Evolutionary conservation across 2,888 invertebrate species (phyloP).

Genomic region (Exocentrus adspersus): DNA sequence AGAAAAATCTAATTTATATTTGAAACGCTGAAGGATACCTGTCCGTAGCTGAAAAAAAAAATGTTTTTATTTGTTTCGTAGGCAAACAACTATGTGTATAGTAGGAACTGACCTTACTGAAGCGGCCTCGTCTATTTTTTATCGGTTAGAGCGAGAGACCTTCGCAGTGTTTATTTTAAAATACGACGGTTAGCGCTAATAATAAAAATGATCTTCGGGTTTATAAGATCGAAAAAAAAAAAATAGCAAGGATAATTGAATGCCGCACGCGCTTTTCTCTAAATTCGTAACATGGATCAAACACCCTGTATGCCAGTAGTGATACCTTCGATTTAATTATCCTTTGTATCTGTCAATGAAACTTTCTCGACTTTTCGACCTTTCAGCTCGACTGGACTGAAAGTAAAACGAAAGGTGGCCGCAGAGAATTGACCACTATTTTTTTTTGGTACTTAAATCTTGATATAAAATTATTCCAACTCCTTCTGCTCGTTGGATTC

Average conservation of each 20-base stretch:
- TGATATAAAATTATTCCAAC: too few relatives aligned
- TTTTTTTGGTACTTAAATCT: too few relatives aligned
- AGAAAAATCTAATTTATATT: background rate
- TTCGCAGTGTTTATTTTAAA: slow-evolving; percentile 32
- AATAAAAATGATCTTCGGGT: slow-evolving; percentile 11
- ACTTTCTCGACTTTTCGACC: too few relatives aligned
- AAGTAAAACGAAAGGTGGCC: too few relatives aligned
- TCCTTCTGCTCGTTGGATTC: too few relatives aligned
- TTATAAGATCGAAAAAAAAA: slow-evolving; percentile 3
- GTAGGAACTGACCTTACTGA: slow-evolving; percentile 28
- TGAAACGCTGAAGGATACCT: slow-evolving; percentile 11
- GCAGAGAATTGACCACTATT: too few relatives aligned
- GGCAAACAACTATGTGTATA: slow-evolving; percentile 23
- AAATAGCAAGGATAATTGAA: background rate
- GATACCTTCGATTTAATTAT: too few relatives aligned
- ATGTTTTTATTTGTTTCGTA: slow-evolving; percentile 21
- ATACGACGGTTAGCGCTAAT: slow-evolving; percentile 5
- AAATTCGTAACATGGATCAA: too few relatives aligned
- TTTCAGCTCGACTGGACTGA: too few relatives aligned
- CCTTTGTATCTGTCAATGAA: too few relatives aligned
- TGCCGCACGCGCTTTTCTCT: too few relatives aligned
- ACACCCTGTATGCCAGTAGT: too few relatives aligned
- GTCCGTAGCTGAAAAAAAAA: slow-evolving; percentile 7
- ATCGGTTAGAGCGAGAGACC: slow-evolving; percentile 35
- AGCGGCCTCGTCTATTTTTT: slow-evolving; percentile 36